These are phyloP conservation scores for Clinocottus analis DNA, from an alignment of 2,113 vertebrate species.

Conservation along the genomic window DNA sequence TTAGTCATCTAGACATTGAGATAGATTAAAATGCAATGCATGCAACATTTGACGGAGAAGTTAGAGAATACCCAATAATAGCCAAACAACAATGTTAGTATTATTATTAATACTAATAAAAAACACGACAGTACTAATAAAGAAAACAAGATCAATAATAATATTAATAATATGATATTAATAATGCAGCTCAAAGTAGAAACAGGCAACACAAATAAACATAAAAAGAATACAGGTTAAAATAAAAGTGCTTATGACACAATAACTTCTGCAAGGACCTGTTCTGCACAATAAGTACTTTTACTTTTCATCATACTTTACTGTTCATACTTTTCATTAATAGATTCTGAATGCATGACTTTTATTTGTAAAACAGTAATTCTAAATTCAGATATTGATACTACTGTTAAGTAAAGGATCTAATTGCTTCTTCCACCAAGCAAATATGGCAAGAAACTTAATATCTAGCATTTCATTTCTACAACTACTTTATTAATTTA, in stretches of 20 bases:
- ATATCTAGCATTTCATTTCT: not conserved
- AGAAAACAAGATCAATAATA: not conserved
- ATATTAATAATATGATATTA: not conserved
- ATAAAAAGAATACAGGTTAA: not conserved
- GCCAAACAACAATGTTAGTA: not conserved
- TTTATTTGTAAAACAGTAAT: not conserved
- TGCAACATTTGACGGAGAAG: not conserved
- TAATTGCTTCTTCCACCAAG: not conserved
- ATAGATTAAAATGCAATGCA: not conserved
- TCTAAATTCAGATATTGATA: not conserved
- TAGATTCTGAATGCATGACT: not conserved
- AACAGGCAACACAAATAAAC: not conserved
- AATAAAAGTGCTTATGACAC: not conserved
- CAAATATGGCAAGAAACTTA: not conserved
- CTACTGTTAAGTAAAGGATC: no score
- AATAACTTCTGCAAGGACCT: not conserved
- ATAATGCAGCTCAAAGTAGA: not conserved
- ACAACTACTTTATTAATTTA: not conserved
- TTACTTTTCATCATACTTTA: not conserved
- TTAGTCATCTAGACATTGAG: not conserved
- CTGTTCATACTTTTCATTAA: no score
- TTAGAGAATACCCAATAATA: no score
- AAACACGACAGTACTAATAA: not conserved
- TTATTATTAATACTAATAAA: not conserved
- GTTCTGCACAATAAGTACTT: not conserved